Conservation (phyloP, 2,113 vertebrate species). For the Vulpes ferrilata region DNA sequence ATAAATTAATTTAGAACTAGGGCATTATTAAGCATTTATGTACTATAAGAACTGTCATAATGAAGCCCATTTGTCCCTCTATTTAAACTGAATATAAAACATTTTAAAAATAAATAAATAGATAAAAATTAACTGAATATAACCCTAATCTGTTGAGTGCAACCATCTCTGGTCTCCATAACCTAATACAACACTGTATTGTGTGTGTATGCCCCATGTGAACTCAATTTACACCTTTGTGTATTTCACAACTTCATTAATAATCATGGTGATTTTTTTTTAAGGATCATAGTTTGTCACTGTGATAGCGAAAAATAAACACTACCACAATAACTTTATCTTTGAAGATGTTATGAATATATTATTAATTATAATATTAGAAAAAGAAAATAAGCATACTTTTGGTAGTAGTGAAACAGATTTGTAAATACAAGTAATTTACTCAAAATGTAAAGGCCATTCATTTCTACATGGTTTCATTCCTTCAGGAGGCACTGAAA, state of each 20-base stretch:
- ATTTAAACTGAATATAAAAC: slow-evolving; percentile 47
- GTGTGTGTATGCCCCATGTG: not conserved
- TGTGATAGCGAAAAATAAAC: slow-evolving; percentile 51
- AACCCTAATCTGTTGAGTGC: slow-evolving; percentile 51
- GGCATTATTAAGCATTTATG: slow-evolving; percentile 46
- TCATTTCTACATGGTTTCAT: not conserved
- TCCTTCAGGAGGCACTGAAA: slow-evolving; percentile 4
- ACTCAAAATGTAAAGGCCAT: slow-evolving; percentile 51
- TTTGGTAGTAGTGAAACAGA: slow-evolving; percentile 39
- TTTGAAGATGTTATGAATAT: not conserved
- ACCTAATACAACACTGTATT: not conserved
- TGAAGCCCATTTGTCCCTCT: not conserved
- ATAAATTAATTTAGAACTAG: slow-evolving; percentile 30
- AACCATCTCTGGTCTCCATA: not conserved
- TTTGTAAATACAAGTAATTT: slow-evolving; percentile 27
- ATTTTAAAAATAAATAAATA: no score
- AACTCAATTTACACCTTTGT: not conserved
- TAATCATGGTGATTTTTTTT: slow-evolving; percentile 45
- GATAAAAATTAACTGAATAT: slow-evolving; percentile 14
- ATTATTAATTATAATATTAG: slow-evolving; percentile 24
- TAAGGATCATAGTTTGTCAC: not conserved
- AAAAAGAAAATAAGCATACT: slow-evolving; percentile 46
- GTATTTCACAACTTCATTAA: not conserved
- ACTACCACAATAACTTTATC: slow-evolving; percentile 3
- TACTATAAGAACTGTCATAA: not conserved